phyloP scores from a whole-genome alignment of 2,888 invertebrate species.

The Ommatoiulus sabulosus region DNA sequence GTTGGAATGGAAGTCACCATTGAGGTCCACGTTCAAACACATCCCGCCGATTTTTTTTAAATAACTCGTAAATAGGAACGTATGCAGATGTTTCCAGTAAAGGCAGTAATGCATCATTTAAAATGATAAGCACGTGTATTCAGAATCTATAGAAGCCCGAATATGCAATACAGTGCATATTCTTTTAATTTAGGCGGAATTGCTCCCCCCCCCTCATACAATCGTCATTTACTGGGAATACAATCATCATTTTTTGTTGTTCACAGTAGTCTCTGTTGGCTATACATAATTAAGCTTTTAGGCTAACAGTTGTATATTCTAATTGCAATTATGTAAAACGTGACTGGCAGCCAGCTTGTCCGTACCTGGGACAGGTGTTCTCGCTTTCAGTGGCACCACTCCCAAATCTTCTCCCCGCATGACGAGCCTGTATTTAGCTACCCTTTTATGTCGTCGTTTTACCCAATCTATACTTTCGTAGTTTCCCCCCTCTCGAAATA shows the following conservation, averaged over 20 bases:
- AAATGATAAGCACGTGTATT: too few species aligned
- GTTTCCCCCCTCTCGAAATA: not conserved
- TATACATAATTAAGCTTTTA: conserved; percentile 38
- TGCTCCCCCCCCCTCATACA: not conserved
- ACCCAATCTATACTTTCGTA: conserved; percentile 1
- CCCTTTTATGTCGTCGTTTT: conserved; percentile 32
- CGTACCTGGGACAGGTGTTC: conserved; percentile 36
- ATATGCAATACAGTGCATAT: too few species aligned
- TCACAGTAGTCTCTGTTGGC: not conserved
- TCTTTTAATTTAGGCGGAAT: too few species aligned
- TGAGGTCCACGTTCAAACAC: not conserved
- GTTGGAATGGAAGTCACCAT: not conserved
- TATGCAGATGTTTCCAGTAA: too few species aligned
- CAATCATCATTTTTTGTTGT: not conserved
- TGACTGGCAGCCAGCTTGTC: conserved; percentile 40
- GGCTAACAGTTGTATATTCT: conserved; percentile 22
- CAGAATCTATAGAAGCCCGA: too few species aligned
- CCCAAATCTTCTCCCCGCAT: conserved; percentile 36
- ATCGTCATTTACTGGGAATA: not conserved
- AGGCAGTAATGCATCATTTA: too few species aligned
- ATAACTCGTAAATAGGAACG: too few species aligned
- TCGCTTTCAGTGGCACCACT: not conserved
- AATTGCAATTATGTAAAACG: conserved; percentile 40
- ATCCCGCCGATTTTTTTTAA: too few species aligned
- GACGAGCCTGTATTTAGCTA: conserved; percentile 27